Percentiles rank a stretch among this genome's conserved stretches.
These are phyloP conservation scores for Pongo abelii DNA, from an alignment of 2,113 vertebrate genomes.

Conservation along the genomic window DNA sequence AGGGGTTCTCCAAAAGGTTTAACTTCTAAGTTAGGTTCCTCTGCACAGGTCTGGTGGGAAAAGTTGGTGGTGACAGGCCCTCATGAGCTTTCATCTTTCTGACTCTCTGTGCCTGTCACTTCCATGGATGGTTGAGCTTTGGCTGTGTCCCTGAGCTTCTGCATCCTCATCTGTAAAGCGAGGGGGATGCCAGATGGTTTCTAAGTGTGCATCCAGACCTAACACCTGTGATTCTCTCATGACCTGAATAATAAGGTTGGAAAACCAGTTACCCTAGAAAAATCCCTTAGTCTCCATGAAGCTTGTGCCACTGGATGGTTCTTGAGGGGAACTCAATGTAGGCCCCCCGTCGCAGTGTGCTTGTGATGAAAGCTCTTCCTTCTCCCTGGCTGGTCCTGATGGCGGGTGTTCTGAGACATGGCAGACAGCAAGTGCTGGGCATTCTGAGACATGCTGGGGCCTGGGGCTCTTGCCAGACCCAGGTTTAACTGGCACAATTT, in stretches of 20 bases:
- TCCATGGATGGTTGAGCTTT: not conserved
- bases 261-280: not conserved
- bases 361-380: rapidly evolving
- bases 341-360: rapidly evolving
- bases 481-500: not conserved
- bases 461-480: not conserved
- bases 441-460: not conserved
- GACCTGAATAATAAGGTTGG: not conserved
- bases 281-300: not conserved
- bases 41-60: not conserved
- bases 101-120: no score
- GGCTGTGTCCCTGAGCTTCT: not conserved
- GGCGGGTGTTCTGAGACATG: not conserved
- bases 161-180: not conserved
- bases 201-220: not conserved
- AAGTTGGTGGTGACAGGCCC: not conserved
- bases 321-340: rapidly evolving
- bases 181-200: not conserved
- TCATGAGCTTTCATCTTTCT: not conserved
- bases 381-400: not conserved
- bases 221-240: not conserved
- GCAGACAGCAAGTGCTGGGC: not conserved
- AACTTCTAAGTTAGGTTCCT: not conserved
- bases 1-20: not conserved
- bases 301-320: not conserved